Evolutionary conservation across 2,113 vertebrate genomes (phyloP).

Genomic region (Equus quagga): DNA sequence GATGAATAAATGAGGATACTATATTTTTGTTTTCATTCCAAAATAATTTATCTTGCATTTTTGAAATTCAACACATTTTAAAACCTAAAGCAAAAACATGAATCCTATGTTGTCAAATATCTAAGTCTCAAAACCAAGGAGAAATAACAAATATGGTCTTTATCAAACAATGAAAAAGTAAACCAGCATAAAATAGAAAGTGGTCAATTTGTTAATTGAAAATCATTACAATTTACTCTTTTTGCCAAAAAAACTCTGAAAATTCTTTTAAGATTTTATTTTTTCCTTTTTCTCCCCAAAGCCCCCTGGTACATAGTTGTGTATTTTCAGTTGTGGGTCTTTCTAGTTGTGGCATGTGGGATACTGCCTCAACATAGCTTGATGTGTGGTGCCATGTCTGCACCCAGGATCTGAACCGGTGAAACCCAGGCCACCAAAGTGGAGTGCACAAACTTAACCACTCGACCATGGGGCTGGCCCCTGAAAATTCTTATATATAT

Average conservation of each 20-base stretch:
- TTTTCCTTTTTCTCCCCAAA: too few relatives aligned
- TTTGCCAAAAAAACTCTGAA: constrained; percentile 2
- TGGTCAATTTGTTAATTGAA: background rate
- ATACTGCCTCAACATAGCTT: too few relatives aligned
- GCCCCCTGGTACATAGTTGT: too few relatives aligned
- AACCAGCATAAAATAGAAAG: background rate
- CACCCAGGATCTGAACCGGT: too few relatives aligned
- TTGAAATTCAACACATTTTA: constrained; percentile 36
- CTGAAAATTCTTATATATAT: background rate
- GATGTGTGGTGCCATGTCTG: too few relatives aligned
- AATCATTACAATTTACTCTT: background rate
- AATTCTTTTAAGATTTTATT: background rate
- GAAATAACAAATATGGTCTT: constrained; percentile 14
- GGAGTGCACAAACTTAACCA: too few relatives aligned
- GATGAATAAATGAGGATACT: background rate
- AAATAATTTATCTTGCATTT: constrained; percentile 17
- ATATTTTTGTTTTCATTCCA: background rate
- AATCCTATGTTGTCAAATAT: constrained; percentile 29
- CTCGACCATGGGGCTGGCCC: too few relatives aligned
- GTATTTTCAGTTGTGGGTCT: too few relatives aligned
- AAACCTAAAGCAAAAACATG: constrained; percentile 55
- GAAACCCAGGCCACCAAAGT: too few relatives aligned
- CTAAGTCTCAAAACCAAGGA: constrained; percentile 43
- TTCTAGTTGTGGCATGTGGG: too few relatives aligned
- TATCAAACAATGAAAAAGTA: constrained; percentile 24